Evolutionary conservation across 2,113 vertebrate genomes (phyloP).

Genomic region (Todiramphus chloris): DNA sequence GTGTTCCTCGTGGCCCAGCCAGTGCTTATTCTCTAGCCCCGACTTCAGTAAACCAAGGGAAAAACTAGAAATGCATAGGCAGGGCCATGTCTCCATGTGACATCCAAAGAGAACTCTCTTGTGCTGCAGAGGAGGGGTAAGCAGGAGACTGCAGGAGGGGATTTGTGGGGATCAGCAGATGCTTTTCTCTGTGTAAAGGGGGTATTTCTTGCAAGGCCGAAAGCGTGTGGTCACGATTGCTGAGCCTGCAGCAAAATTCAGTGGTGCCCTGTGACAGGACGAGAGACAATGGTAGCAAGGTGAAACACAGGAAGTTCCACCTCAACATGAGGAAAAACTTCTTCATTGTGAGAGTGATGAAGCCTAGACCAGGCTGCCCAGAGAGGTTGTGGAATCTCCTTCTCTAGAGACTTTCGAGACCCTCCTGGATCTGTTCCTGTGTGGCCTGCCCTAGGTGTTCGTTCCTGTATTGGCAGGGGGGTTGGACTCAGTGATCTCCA

Average conservation of each 20-base stretch:
- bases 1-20: accelerated
- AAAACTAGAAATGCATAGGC: not conserved
- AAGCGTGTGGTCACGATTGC: not conserved
- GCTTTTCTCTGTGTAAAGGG: not conserved
- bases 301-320: too few relatives aligned
- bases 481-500: too few relatives aligned
- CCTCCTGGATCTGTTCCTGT: too few relatives aligned
- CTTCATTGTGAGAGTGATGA: too few relatives aligned
- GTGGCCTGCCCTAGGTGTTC: too few relatives aligned
- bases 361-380: too few relatives aligned
- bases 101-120: not conserved
- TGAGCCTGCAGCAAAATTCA: not conserved
- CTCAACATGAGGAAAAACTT: too few relatives aligned
- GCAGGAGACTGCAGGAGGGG: not conserved
- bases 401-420: too few relatives aligned
- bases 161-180: not conserved
- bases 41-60: not conserved
- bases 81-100: not conserved
- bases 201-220: not conserved
- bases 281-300: too few relatives aligned
- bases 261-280: too few relatives aligned
- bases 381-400: too few relatives aligned
- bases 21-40: not conserved
- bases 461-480: too few relatives aligned
- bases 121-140: not conserved